Evolutionary conservation across 1,140 invertebrate genomes (phyloP).

Genomic region (Dendroctonus valens): DNA sequence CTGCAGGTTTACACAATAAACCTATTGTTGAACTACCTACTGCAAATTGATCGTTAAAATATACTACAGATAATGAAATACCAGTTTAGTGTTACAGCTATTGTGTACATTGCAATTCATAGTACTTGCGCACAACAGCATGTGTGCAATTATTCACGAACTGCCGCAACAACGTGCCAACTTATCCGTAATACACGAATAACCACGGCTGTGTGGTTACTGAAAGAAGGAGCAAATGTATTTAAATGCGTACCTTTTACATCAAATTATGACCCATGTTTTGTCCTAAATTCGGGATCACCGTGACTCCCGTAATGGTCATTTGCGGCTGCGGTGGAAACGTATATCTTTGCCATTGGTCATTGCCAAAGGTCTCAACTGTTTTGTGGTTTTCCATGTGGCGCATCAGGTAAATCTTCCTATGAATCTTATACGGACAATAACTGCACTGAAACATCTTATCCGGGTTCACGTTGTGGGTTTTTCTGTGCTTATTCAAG

Average conservation of each 20-base stretch:
- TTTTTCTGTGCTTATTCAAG: constrained; percentile 29
- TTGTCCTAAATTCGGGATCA: constrained; percentile 29
- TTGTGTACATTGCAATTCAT: no score
- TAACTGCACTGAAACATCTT: constrained; percentile 30
- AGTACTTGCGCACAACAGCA: no score
- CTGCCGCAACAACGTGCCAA: no score
- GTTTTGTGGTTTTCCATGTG: constrained; percentile 30
- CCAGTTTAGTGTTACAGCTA: no score
- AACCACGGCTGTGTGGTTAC: no score
- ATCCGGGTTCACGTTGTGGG: constrained; percentile 29
- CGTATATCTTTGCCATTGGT: constrained; percentile 29
- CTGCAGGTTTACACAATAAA: no score
- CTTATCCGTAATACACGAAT: no score
- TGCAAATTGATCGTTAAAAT: no score
- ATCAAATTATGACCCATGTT: constrained; percentile 14
- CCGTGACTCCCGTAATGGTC: constrained; percentile 21
- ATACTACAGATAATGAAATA: no score
- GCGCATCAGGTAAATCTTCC: constrained; percentile 27
- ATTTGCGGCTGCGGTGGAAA: constrained; percentile 23
- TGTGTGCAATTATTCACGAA: no score
- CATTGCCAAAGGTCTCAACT: constrained; percentile 19
- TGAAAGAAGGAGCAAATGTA: no score
- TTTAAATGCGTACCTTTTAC: background rate
- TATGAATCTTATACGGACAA: constrained; percentile 26
- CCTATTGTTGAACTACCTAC: no score